phyloP scores from a whole-genome alignment of 1,140 invertebrate genomes.

The Pteromalus puparum region DNA sequence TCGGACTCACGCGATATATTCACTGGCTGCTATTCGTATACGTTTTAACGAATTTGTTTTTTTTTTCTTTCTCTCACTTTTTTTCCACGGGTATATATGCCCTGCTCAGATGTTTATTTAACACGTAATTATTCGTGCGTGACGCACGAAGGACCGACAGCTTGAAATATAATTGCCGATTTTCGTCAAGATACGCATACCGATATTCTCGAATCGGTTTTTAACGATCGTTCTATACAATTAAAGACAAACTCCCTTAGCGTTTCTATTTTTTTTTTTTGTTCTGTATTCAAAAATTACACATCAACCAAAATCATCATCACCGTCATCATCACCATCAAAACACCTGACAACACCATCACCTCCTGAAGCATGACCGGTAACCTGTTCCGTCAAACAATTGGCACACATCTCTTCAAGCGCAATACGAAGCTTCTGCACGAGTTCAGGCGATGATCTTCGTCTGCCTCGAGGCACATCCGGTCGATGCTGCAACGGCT shows the following conservation, averaged over 20 bases:
- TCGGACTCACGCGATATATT: not conserved
- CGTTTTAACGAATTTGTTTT: too few species aligned
- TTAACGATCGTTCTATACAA: too few species aligned
- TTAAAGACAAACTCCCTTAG: too few species aligned
- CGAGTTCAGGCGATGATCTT: slow-evolving; percentile 62
- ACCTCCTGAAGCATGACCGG: not conserved
- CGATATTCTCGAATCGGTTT: too few species aligned
- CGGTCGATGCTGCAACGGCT: slow-evolving; percentile 63
- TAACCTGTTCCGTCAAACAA: not conserved
- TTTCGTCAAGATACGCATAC: not conserved
- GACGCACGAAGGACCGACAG: too few species aligned
- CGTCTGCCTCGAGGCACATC: slow-evolving; percentile 59
- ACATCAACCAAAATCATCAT: not conserved
- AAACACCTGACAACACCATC: not conserved
- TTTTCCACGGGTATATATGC: too few species aligned
- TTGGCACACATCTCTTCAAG: slow-evolving; percentile 59
- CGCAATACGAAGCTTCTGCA: slow-evolving; percentile 59
- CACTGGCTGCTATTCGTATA: too few species aligned
- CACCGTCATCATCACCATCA: not conserved
- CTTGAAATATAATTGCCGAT: not conserved
- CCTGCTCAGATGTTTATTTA: too few species aligned
- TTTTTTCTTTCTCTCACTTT: too few species aligned
- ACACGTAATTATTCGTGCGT: too few species aligned
- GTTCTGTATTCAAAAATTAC: too few species aligned
- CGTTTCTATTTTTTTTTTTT: too few species aligned